phyloP scores from a whole-genome alignment of 1,140 invertebrate species.

The Lepidurus apus region DNA sequence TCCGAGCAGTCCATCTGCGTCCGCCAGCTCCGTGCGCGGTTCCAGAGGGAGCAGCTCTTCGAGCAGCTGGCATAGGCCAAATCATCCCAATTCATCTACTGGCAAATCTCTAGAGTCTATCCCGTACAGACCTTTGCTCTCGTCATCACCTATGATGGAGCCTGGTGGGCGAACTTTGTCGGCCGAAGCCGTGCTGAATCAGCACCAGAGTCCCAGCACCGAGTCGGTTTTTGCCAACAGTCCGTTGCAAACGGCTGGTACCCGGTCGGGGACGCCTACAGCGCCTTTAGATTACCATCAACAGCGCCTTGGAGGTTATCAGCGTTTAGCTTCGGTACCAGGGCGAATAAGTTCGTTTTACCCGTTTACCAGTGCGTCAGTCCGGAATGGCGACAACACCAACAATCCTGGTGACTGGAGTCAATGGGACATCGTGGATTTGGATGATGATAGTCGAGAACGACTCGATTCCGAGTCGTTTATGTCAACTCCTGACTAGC shows the following conservation, averaged over 20 bases:
- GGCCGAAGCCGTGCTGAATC: conserved; percentile 12
- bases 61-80: conserved; percentile 13
- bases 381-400: background rate
- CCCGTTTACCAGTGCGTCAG: background rate
- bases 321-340: background rate
- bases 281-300: background rate
- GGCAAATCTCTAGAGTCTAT: conserved; percentile 14
- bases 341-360: background rate
- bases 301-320: background rate
- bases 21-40: background rate
- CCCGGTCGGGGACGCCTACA: background rate
- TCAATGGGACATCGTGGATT: conserved; percentile 11
- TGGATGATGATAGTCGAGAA: background rate
- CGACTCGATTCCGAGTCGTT: background rate
- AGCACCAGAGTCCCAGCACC: background rate
- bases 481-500: background rate
- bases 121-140: conserved; percentile 2
- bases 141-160: conserved; percentile 12
- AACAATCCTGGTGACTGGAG: background rate
- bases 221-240: conserved; percentile 21
- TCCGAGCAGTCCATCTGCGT: conserved; percentile 15
- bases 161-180: background rate
- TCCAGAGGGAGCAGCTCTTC: conserved; percentile 16
- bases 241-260: background rate
- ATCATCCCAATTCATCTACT: background rate